A percentile compares a stretch with the other conserved stretches of the same genome.
These are phyloP conservation scores for Aphidius ervi DNA, from an alignment of 1,140 invertebrate genomes.

Conservation along the genomic window DNA sequence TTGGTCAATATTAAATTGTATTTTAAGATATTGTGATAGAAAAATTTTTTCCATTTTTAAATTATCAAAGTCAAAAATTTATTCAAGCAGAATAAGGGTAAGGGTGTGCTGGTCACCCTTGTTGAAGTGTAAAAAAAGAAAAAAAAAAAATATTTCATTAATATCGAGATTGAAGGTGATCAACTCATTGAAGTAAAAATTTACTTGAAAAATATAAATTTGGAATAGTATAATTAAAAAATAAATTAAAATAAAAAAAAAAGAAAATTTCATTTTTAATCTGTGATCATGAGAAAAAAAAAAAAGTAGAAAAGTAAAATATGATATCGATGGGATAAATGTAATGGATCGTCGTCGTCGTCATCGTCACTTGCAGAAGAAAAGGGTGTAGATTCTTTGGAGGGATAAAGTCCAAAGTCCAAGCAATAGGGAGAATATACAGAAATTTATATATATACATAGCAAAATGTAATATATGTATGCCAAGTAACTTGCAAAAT, in stretches of 20 bases:
- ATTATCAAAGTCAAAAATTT: too few species aligned
- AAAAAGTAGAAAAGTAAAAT: neutral
- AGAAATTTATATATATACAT: constrained; percentile 9
- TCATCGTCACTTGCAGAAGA: constrained; percentile 30
- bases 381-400: constrained; percentile 20
- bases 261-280: too few species aligned
- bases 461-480: constrained; percentile 11
- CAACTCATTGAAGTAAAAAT: too few species aligned
- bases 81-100: too few species aligned
- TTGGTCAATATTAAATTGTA: too few species aligned
- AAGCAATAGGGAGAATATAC: constrained; percentile 36
- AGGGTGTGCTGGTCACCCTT: constrained; percentile 45
- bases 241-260: too few species aligned
- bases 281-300: neutral
- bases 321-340: constrained; percentile 21
- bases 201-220: too few species aligned
- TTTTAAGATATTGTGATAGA: too few species aligned
- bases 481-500: constrained; percentile 31
- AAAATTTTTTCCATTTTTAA: too few species aligned
- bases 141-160: too few species aligned
- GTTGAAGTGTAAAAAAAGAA: constrained; percentile 41
- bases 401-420: constrained; percentile 48
- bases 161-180: too few species aligned
- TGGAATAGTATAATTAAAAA: too few species aligned
- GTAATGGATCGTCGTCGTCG: constrained; percentile 22